A percentile compares a stretch with the other conserved stretches of the same genome.
Evolutionary conservation across 2,888 invertebrate genomes (phyloP).

Genomic region (Drosophila picticornis): DNA sequence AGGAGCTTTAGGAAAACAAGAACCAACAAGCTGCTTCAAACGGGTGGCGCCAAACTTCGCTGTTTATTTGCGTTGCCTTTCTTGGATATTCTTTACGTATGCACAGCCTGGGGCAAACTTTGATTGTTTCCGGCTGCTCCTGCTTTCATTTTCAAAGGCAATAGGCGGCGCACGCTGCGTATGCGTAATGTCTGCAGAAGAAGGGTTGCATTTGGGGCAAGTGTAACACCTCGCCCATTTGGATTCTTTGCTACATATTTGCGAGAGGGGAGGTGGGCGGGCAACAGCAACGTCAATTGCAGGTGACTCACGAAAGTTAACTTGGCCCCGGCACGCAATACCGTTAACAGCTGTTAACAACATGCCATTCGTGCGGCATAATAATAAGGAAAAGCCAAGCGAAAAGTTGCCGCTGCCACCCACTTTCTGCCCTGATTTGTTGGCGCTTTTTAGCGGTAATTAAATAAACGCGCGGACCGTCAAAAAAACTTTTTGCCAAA

Average conservation of each 20-base stretch:
- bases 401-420: conserved; percentile 1
- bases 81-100: neutral
- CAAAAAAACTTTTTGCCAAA: conserved; percentile 42
- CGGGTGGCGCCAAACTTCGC: conserved; percentile 17
- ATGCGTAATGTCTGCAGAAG: conserved; percentile 61
- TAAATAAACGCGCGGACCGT: conserved; percentile 65
- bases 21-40: conserved; percentile 40
- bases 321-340: conserved; percentile 64
- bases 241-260: conserved; percentile 6
- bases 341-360: conserved; percentile 72
- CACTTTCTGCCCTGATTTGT: conserved; percentile 29
- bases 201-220: conserved; percentile 56
- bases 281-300: conserved; percentile 65
- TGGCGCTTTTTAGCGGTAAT: conserved; percentile 38
- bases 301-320: conserved; percentile 73
- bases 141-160: conserved; percentile 30
- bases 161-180: conserved; percentile 53
- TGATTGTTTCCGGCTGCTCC: conserved; percentile 62
- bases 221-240: conserved; percentile 13
- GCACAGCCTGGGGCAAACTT: conserved; percentile 58
- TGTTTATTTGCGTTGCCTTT: conserved; percentile 1
- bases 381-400: conserved; percentile 59
- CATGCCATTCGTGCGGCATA: conserved; percentile 74
- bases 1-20: conserved; percentile 11
- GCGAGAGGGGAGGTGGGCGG: neutral